These are phyloP conservation scores for Thunnus maccoyii DNA, from an alignment of 2,113 vertebrate species.

Conservation along the genomic window DNA sequence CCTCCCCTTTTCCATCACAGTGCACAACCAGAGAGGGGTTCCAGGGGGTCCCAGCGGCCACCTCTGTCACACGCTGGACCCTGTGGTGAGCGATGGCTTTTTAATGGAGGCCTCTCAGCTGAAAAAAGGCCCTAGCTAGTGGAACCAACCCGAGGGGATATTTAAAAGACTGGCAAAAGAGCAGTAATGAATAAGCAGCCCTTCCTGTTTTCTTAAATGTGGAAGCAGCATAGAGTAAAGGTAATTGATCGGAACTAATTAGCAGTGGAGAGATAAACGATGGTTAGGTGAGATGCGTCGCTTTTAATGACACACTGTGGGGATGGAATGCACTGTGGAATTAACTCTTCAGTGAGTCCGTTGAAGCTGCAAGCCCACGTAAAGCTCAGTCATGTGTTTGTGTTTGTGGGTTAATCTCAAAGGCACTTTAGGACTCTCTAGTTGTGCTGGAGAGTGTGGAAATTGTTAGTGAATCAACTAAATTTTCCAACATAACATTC, in stretches of 20 bases:
- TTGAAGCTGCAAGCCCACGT: constrained; percentile 9
- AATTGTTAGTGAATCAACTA: constrained; percentile 10
- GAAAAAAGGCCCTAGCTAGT: constrained; percentile 2
- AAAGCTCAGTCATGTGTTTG: constrained; percentile 58
- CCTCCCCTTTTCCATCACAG: constrained; percentile 37
- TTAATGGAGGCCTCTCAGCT: constrained; percentile 68
- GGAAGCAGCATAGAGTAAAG: constrained; percentile 72
- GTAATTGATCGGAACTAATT: constrained; percentile 83
- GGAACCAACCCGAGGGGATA: constrained; percentile 65
- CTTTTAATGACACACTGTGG: constrained; percentile 71
- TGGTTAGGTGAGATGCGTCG: constrained; percentile 67
- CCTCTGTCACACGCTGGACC: constrained; percentile 57
- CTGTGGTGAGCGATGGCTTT: constrained; percentile 71
- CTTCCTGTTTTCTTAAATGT: constrained; percentile 77
- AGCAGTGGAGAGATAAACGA: constrained; percentile 74
- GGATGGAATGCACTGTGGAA: constrained; percentile 53
- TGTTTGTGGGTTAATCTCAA: constrained; percentile 49
- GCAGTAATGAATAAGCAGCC: constrained; percentile 67
- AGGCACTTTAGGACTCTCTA: constrained; percentile 24
- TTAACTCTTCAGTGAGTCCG: constrained; percentile 59
- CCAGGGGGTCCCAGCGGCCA: constrained; percentile 44
- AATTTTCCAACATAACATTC: background rate
- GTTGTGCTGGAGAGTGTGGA: constrained; percentile 16
- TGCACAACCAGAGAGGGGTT: constrained; percentile 29
- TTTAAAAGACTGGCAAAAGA: constrained; percentile 69